phyloP scores from a whole-genome alignment of 1,140 invertebrate species.

The Brachionus rotundiformis region DNA sequence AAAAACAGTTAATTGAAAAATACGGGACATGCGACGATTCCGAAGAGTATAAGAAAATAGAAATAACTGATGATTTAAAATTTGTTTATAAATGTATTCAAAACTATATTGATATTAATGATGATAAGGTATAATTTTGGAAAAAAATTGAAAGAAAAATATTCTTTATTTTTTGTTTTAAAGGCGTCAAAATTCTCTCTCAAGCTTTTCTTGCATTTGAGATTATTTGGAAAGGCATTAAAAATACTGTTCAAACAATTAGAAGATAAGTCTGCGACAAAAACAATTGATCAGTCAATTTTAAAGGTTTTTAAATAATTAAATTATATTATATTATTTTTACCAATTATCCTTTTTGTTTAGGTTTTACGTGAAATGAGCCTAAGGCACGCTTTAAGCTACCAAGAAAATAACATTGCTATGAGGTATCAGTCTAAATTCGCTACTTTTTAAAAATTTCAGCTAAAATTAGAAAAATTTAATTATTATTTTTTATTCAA shows the following conservation, averaged over 20 bases:
- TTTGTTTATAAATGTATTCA: constrained; percentile 21
- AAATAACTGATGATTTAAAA: constrained; percentile 24
- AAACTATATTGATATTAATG: constrained; percentile 31
- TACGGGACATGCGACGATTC: neutral
- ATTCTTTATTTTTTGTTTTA: neutral
- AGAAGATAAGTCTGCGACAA: constrained; percentile 11
- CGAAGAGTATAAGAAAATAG: neutral
- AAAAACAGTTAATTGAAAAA: constrained; percentile 4
- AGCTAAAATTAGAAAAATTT: no score
- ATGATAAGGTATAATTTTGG: constrained; percentile 37
- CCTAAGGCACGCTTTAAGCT: neutral
- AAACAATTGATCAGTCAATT: constrained; percentile 38
- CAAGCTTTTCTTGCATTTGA: constrained; percentile 28
- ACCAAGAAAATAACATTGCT: neutral
- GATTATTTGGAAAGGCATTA: constrained; percentile 18
- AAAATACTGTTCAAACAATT: constrained; percentile 34
- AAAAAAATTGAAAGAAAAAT: neutral
- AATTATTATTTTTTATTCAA: no score
- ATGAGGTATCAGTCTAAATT: constrained; percentile 45
- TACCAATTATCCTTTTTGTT: no score
- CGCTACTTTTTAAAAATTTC: neutral
- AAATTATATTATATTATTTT: neutral
- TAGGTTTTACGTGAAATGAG: constrained; percentile 35
- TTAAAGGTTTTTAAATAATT: constrained; percentile 16
- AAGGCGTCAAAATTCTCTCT: constrained; percentile 20